Conservation (phyloP, 2,888 invertebrate species). For the Synergus japonicus region DNA sequence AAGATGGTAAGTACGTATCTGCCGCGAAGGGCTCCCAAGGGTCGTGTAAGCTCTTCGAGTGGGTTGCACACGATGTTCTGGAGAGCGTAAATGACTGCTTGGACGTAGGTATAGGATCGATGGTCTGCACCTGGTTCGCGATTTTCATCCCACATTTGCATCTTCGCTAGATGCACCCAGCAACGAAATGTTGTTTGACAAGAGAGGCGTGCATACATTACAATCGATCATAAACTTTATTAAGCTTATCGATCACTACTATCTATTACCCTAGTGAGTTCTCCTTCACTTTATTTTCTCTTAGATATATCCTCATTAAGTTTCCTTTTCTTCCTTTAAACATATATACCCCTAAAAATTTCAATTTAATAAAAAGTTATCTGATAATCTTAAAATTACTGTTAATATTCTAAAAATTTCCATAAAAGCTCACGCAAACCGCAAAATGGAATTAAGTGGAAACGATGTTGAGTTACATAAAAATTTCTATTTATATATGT, state of each 20-base stretch:
- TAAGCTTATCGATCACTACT: conserved; percentile 28
- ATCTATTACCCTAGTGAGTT: not conserved
- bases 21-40: conserved; percentile 58
- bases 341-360: not conserved
- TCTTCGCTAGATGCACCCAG: conserved; percentile 20
- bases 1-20: conserved; percentile 35
- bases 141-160: conserved; percentile 34
- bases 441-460: not conserved
- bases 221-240: conserved; percentile 36
- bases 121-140: conserved; percentile 48
- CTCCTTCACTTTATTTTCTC: not conserved
- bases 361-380: not conserved
- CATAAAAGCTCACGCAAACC: not conserved
- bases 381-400: not conserved
- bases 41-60: conserved; percentile 58
- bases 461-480: not conserved
- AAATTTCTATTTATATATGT: too few relatives aligned
- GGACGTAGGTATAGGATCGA: conserved; percentile 56
- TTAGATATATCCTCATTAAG: not conserved
- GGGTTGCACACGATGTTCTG: conserved; percentile 45
- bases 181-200: conserved; percentile 35
- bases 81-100: conserved; percentile 60
- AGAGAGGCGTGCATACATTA: conserved; percentile 34
- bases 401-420: not conserved
- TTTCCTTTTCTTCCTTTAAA: not conserved